These are phyloP conservation scores for Pipra filicauda DNA, from an alignment of 2,113 vertebrate species.

Conservation along the genomic window DNA sequence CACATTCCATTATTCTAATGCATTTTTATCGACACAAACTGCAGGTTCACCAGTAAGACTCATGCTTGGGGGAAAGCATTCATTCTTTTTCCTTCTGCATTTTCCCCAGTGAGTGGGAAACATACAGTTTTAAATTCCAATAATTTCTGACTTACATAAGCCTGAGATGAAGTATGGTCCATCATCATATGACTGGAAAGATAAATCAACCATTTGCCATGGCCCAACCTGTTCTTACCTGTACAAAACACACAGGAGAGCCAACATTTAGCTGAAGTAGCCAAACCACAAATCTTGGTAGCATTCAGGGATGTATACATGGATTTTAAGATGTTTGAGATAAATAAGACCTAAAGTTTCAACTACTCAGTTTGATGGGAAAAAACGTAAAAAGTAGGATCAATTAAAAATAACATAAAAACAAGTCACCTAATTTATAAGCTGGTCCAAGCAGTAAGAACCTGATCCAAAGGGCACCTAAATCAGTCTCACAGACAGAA, in stretches of 20 bases:
- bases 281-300: background rate
- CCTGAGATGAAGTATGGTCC: background rate
- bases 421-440: background rate
- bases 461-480: background rate
- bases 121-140: background rate
- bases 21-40: background rate
- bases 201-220: background rate
- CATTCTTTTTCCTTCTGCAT: background rate
- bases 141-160: background rate
- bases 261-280: background rate
- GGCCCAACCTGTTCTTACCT: background rate
- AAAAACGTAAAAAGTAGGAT: background rate
- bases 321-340: background rate
- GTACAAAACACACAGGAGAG: background rate
- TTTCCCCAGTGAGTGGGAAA: background rate
- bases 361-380: background rate
- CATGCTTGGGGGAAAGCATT: background rate
- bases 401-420: background rate
- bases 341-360: background rate
- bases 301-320: fast-evolving
- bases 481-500: background rate
- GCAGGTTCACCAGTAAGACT: background rate
- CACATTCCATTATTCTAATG: background rate
- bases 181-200: background rate
- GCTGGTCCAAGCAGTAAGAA: background rate